A percentile compares a stretch with the other conserved stretches of the same genome.
These are phyloP conservation scores for Aeoliscus strigatus DNA, from an alignment of 2,797 vertebrate species.

Conservation along the genomic window DNA sequence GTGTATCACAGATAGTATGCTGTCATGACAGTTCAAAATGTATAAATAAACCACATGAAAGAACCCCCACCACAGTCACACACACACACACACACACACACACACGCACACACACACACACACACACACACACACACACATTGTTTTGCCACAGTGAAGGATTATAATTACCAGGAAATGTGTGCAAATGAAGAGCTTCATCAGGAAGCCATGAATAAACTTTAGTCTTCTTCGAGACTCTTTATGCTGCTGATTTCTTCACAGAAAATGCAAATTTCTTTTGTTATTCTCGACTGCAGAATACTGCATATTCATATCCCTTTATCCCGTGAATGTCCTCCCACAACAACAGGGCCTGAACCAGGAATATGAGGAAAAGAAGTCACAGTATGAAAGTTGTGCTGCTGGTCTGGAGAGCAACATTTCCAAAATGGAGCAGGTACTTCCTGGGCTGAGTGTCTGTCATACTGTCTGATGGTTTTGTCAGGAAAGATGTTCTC, in stretches of 20 bases:
- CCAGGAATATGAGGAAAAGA: conserved; percentile 89
- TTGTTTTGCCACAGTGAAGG: conserved; percentile 42
- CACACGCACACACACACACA: too few species aligned
- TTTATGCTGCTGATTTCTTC: too few species aligned
- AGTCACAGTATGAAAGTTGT: conserved; percentile 89
- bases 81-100: too few species aligned
- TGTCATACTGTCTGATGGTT: too few species aligned
- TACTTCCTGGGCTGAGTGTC: too few species aligned
- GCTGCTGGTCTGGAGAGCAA: conserved; percentile 92
- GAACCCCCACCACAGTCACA: too few species aligned
- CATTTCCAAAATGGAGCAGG: conserved; percentile 89
- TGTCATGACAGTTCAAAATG: too few species aligned
- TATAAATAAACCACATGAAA: too few species aligned
- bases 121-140: conserved; percentile 49
- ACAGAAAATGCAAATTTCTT: too few species aligned
- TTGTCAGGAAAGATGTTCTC: too few species aligned
- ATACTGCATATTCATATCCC: neutral
- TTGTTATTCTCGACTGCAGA: conserved; percentile 13
- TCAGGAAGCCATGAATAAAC: conserved; percentile 63
- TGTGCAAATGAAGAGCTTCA: conserved; percentile 52
- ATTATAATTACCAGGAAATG: conserved; percentile 64
- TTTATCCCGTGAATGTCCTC: conserved; percentile 25
- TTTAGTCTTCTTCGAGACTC: too few species aligned
- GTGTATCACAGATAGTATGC: too few species aligned
- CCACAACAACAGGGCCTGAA: conserved; percentile 81